Evolutionary conservation across 1,140 invertebrate genomes (phyloP), one percentile per base, ranked within the genome.

Genomic region (Dendrolimus kikuchii): DNA sequence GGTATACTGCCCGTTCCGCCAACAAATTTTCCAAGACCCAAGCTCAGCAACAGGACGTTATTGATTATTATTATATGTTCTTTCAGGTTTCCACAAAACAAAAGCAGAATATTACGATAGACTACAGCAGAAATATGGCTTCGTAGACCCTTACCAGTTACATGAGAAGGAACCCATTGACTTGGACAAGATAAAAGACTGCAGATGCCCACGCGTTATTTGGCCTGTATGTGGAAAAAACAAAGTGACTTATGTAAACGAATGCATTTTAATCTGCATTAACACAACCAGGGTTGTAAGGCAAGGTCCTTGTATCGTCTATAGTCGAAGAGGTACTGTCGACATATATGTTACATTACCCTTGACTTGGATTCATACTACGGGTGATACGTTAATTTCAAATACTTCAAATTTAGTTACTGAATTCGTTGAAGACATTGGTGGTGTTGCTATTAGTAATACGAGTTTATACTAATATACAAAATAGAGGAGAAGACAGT

Each of bases 181-280:
- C 38, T 39, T 72, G n/a, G 65, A 68, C 5, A 6, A 56, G 0
- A 66, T 74, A 7, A 2, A 37, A 0, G 60, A 60, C 5, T 78
- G 75, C 49, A 49, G 65, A 7, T 78, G 75, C 48, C 73, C 73
- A 1, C 50, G 67, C 23, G 60, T 76, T 3, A 74, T 71, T 42
- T 76, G 63, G 63, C 74, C 74, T 0, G 66, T 44, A 0, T 79
- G 76, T 39, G 66, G 51, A 0, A 46, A n/a, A 5, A 53, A 79
- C 40, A 57, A 62, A 38, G 10, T 66, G 0, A 77, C 74, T 0
- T 77, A 73, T 44, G 55, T 64, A 0, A 79, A 79, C 46, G 53
- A 49, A 1, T 79, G 76, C 44, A 57, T 77, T 5, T 5, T 71
- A 6, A 56, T 56, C 4, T 79, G 76, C 36, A 9, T 68, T 1